phyloP scores from a whole-genome alignment of 2,888 invertebrate species.

The Callyntrura guangdongensis region DNA sequence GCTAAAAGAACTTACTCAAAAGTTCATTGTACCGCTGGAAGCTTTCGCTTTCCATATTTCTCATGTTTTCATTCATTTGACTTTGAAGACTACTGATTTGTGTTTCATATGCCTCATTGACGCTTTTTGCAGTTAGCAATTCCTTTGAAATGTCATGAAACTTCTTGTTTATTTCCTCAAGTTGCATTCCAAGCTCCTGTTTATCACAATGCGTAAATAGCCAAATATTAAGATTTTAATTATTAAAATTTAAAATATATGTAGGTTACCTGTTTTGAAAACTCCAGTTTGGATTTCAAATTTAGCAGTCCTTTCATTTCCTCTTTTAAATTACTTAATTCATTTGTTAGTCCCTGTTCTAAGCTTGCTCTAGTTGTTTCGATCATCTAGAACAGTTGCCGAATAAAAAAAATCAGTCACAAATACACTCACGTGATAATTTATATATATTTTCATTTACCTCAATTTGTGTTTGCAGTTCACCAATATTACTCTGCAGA shows the following conservation, averaged over 20 bases:
- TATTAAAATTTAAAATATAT: constrained; percentile 19
- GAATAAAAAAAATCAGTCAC: constrained; percentile 41
- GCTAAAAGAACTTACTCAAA: constrained; percentile 77
- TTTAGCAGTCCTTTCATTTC: constrained; percentile 72
- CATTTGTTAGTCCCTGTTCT: constrained; percentile 80
- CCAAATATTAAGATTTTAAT: neutral
- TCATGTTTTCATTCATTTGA: constrained; percentile 82
- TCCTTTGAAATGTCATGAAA: constrained; percentile 88
- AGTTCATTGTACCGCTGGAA: constrained; percentile 82
- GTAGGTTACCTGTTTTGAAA: constrained; percentile 77
- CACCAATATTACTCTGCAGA: constrained; percentile 80
- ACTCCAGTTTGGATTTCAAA: constrained; percentile 78
- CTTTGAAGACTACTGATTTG: constrained; percentile 82
- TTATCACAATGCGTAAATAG: neutral
- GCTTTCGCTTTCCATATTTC: constrained; percentile 82
- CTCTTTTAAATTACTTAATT: constrained; percentile 73
- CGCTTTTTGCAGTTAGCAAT: constrained; percentile 77
- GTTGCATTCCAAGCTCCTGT: constrained; percentile 89
- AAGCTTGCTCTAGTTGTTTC: constrained; percentile 80
- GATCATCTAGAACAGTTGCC: constrained; percentile 79
- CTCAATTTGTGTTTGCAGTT: constrained; percentile 82
- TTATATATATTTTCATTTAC: constrained; percentile 66
- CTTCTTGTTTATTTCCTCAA: constrained; percentile 89
- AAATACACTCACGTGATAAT: no score
- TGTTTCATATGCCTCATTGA: constrained; percentile 77